Evolutionary conservation across 1,140 invertebrate species (phyloP).

Genomic region (Caenorhabditis briggsae): DNA sequence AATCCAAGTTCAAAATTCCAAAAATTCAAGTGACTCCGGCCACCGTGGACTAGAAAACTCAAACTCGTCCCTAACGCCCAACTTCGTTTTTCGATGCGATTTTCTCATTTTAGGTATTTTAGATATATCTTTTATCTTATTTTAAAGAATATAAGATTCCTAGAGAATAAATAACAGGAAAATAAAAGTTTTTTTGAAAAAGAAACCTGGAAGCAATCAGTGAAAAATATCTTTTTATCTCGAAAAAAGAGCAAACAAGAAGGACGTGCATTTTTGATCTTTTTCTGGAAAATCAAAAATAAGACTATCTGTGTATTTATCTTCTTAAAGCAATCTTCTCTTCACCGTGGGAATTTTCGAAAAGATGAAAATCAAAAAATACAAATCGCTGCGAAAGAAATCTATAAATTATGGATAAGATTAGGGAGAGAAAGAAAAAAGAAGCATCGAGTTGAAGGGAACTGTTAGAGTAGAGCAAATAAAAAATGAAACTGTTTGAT

Average conservation of each 20-base stretch:
- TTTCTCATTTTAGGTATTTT: too few species aligned
- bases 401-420: slow-evolving; percentile 13
- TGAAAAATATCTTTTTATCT: background rate
- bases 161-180: too few species aligned
- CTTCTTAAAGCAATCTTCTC: background rate
- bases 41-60: too few species aligned
- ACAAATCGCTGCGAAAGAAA: background rate
- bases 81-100: too few species aligned
- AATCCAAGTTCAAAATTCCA: too few species aligned
- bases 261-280: background rate
- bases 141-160: too few species aligned
- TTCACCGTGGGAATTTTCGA: slow-evolving; percentile 13
- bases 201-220: background rate
- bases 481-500: slow-evolving; percentile 15
- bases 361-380: background rate
- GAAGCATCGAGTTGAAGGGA: background rate
- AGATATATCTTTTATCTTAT: too few species aligned
- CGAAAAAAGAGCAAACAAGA: background rate
- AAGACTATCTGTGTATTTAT: background rate
- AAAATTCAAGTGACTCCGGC: too few species aligned
- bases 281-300: background rate
- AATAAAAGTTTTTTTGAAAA: too few species aligned
- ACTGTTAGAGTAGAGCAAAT: slow-evolving; percentile 7
- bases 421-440: background rate
- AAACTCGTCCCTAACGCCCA: too few species aligned